Evolutionary conservation across 1,140 invertebrate genomes (phyloP), one percentile per base, ranked within the genome.

Genomic region (Drosophila lacteicornis): DNA sequence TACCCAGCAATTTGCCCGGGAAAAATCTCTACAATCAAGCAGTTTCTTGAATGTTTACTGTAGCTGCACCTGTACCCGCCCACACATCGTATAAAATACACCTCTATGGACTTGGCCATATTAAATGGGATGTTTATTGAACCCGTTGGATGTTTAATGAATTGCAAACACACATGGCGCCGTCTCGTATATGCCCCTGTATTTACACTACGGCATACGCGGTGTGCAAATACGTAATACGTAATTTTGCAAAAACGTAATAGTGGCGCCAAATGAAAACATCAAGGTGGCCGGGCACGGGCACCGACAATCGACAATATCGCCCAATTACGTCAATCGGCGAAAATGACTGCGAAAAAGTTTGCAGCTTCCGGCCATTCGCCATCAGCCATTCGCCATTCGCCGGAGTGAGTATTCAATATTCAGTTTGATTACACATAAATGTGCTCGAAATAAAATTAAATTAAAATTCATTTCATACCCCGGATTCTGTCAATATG

Each of bases 41-140:
- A 43, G 15, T n/a, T 19, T 9, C 1, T 11, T 12, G 53, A 38
- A 36, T 73, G 36, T 73, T 73, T 58, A 73, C 67, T 73, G 69
- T 73, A 43, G 38, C 69, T 61, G 58, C 15, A 40, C 60, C 13
- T 46, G 51, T 25, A 7, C n/a, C 49, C 2, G 22, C 22, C 22
- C 22, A 25, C 22, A 25, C 30, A 15, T 8, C 49, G 33, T 30
- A 51, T 12, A 36, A 30, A 30, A 71, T 53, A 59, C 45, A 27
- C 38, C 47, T 75, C 33, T 22, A 36, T 55, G 46, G 33, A 59
- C 57, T 71, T 61, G 17, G 40, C 76, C 68, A 47, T 70, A 55
- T 83, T 69, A 45, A 86, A 74, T 81, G 57, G 63, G 61, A 82
- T 87, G 82, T 79, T 87, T 87, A 85, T 82, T 79, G 83, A 86